Base-by-base conservation (phyloP, 2,797 vertebrate species). In the Muraenolepis orangiensis region DNA sequence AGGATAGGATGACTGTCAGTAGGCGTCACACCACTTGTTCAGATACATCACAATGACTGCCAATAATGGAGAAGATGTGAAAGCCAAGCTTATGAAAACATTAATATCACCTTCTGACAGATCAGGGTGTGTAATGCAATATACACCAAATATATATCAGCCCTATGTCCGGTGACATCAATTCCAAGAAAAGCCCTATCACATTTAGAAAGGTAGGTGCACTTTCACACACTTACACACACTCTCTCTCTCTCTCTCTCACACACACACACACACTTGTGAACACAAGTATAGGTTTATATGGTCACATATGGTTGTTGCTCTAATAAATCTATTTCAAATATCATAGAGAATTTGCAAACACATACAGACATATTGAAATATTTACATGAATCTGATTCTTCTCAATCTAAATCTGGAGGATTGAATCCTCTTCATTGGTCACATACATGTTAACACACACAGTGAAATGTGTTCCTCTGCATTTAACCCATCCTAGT, bases 111-210 rank as follows among this genome's bases (percentile, higher is more conserved):
- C 64, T n/a, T 72, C 30, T 72, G 83, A 75, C 80, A 82, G 66
- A 5, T 46, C 69, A 72, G 73, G 18, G 71, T 72, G 70, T 12
- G 23, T 78, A 81, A 87, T 75, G 38, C 74, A 51, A 82, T 81
- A 61, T 23, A 69, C 71, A 66, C 23, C 71, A 87, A 36, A 81
- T 64, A 78, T 80, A 81, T 64, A 78, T 80, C 46, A 79, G 67
- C 32, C 71, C 73, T 31, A 10, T 79, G 85, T 80, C 57, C 2
- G 72, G 85, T 86, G 77, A 72, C 66, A 87, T 85, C 13, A 76
- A 70, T 83, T 86, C 77, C 11, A 73, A 36, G 70, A 29, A 83
- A 64, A 80, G 77, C 76, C 70, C 72, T 78, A 13, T 61, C 75
- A 20, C 64, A 57, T 51, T 13, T 46, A 16, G 67, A 20, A 5